phyloP scores from a whole-genome alignment of 2,888 invertebrate species.

The Nymphalis urticae region DNA sequence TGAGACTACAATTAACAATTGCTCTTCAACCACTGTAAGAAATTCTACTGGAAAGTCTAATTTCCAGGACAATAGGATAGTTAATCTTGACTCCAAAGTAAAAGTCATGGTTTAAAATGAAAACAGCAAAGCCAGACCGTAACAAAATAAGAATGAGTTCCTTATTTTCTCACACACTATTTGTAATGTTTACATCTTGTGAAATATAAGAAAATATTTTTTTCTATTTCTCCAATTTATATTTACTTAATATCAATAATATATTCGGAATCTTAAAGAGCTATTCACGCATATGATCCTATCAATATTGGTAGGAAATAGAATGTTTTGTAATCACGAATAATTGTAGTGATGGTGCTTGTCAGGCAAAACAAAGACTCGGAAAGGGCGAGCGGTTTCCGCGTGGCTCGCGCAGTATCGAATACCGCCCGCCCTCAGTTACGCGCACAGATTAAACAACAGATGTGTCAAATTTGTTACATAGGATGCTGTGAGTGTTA shows the following conservation, averaged over 20 bases:
- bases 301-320: slow-evolving; percentile 18
- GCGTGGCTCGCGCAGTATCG: slow-evolving; percentile 56
- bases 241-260: not conserved
- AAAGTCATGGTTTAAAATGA: no score
- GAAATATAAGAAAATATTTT: not conserved
- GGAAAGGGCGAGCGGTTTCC: slow-evolving; percentile 69
- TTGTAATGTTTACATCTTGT: not conserved
- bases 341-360: slow-evolving; percentile 47
- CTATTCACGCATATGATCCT: slow-evolving; percentile 15
- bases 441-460: slow-evolving; percentile 48
- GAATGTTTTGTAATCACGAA: slow-evolving; percentile 41
- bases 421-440: slow-evolving; percentile 54
- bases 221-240: not conserved
- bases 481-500: no score
- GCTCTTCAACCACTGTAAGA: not conserved
- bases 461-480: slow-evolving; percentile 36
- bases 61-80: no score
- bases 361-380: slow-evolving; percentile 68
- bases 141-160: no score
- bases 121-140: no score
- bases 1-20: no score
- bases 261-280: slow-evolving; percentile 4
- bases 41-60: not conserved
- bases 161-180: no score
- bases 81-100: no score